These are phyloP conservation scores for Euthynnus affinis DNA, from an alignment of 2,797 vertebrate species.

Conservation along the genomic window DNA sequence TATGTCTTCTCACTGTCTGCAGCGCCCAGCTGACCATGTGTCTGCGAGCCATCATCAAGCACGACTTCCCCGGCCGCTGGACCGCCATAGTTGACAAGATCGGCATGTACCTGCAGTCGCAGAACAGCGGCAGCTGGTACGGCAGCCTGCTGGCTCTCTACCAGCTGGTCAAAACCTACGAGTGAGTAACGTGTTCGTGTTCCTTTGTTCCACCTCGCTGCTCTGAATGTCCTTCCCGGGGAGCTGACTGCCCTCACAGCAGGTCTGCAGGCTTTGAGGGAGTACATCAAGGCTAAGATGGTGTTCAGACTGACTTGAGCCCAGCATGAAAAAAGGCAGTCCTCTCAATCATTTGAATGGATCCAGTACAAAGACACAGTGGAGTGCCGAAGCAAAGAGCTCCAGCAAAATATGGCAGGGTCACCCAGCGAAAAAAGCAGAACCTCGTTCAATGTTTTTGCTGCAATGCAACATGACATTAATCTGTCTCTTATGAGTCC, in stretches of 20 bases:
- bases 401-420: too few species aligned
- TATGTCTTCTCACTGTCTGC: neutral
- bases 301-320: too few species aligned
- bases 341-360: too few species aligned
- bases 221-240: neutral
- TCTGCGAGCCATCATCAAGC: conserved; percentile 94
- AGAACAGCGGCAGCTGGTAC: conserved; percentile 94
- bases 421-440: too few species aligned
- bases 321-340: too few species aligned
- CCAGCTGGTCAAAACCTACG: conserved; percentile 98
- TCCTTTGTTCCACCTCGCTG: neutral
- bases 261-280: neutral
- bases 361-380: too few species aligned
- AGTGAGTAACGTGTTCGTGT: conserved; percentile 87
- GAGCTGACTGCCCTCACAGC: neutral
- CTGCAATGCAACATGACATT: too few species aligned
- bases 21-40: conserved; percentile 97
- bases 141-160: conserved; percentile 95
- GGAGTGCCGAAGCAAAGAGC: too few species aligned
- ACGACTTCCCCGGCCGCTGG: conserved; percentile 98
- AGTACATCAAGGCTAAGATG: neutral
- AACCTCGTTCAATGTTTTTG: too few species aligned
- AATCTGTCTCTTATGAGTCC: too few species aligned
- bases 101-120: conserved; percentile 91
- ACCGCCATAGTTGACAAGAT: conserved; percentile 96